These are phyloP conservation scores for Anguilla marmorata DNA, from an alignment of 2,797 vertebrate species.

Conservation along the genomic window DNA sequence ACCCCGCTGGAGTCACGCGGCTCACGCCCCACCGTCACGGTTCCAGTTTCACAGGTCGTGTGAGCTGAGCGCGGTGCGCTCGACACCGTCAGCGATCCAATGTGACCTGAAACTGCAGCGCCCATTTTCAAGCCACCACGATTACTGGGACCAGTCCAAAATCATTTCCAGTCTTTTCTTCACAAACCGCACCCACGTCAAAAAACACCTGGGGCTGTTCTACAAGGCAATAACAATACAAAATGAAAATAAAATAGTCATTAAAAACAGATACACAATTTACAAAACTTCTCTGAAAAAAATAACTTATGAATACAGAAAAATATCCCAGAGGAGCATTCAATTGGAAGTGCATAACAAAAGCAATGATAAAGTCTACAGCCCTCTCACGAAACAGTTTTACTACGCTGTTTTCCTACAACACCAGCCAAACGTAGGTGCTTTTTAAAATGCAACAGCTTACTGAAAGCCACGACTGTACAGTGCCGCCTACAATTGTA, in stretches of 20 bases:
- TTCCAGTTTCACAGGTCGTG: background rate
- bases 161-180: background rate
- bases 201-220: background rate
- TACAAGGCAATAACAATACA: background rate
- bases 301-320: background rate
- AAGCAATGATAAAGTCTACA: background rate
- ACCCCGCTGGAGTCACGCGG: background rate
- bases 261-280: background rate
- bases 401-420: background rate
- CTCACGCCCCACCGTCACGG: background rate
- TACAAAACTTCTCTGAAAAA: background rate
- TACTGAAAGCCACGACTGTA: background rate
- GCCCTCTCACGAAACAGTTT: background rate
- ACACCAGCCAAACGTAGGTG: background rate
- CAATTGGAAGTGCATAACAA: background rate
- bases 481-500: background rate
- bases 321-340: background rate
- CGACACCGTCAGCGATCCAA: background rate
- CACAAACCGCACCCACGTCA: background rate
- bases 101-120: background rate
- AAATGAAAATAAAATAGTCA: background rate
- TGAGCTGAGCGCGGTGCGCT: background rate
- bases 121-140: background rate
- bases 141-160: background rate
- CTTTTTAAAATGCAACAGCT: background rate